A percentile compares a stretch with the other conserved stretches of the same genome.
Evolutionary conservation across 2,797 vertebrate genomes (phyloP).

Genomic region (Sitta carolinensis): DNA sequence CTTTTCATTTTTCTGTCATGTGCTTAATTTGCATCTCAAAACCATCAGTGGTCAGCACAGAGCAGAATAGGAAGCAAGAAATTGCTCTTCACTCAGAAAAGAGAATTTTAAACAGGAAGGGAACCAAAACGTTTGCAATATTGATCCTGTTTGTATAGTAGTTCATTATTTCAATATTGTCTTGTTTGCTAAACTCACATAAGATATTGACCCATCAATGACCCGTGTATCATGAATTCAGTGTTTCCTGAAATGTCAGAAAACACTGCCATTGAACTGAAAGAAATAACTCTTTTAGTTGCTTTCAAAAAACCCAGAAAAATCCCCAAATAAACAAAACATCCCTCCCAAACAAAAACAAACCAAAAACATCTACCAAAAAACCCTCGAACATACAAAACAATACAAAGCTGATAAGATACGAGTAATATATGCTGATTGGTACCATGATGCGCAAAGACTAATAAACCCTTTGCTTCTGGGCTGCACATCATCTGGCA

Average conservation of each 20-base stretch:
- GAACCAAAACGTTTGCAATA: background rate
- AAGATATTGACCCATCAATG: background rate
- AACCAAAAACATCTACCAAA: background rate
- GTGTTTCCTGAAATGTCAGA: background rate
- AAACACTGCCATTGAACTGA: background rate
- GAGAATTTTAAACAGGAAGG: background rate
- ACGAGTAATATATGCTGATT: background rate
- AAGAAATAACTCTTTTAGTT: background rate
- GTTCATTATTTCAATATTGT: background rate
- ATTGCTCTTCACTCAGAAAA: background rate
- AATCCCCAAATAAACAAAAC: background rate
- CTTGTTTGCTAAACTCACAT: background rate
- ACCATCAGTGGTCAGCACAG: background rate
- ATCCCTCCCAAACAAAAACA: rapidly evolving
- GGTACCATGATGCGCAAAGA: background rate
- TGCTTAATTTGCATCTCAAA: background rate
- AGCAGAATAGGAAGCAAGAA: background rate
- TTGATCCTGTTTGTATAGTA: background rate
- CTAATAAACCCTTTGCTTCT: background rate
- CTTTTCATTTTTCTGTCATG: background rate
- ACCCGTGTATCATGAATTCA: background rate
- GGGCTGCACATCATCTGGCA: background rate
- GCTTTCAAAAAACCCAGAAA: background rate
- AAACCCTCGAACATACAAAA: background rate
- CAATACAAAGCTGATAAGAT: background rate